phyloP scores from a whole-genome alignment of 2,888 invertebrate species.

The Calameuta pallipes region DNA sequence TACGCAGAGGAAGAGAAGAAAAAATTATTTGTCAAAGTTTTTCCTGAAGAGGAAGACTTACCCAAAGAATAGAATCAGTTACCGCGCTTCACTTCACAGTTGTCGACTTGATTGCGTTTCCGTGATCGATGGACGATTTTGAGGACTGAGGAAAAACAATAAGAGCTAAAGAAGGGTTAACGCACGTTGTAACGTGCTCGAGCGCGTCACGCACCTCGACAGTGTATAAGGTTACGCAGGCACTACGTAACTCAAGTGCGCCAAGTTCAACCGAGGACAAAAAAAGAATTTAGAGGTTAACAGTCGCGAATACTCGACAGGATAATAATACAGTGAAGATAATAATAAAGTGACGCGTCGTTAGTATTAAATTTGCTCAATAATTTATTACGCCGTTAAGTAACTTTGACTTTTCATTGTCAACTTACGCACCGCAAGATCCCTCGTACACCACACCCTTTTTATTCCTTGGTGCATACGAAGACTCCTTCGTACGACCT shows the following conservation, averaged over 20 bases:
- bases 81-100: not conserved
- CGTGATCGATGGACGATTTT: not conserved
- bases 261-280: not conserved
- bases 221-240: not conserved
- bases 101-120: not conserved
- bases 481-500: slow-evolving; percentile 7
- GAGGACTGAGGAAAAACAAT: not conserved
- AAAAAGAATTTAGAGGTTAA: not conserved
- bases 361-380: not conserved
- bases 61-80: not conserved
- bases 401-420: not conserved
- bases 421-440: not conserved
- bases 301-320: not conserved
- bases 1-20: not conserved
- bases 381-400: not conserved
- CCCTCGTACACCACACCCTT: slow-evolving; percentile 4
- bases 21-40: not conserved
- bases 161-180: not conserved
- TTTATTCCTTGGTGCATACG: not conserved
- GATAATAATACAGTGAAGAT: not conserved
- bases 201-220: not conserved
- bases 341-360: not conserved
- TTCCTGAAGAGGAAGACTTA: not conserved
- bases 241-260: not conserved
- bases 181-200: not conserved